Percentiles rank a stretch among this genome's conserved stretches.
Evolutionary conservation across 2,113 vertebrate genomes (phyloP).

Genomic region (Campylomormyrus numenius): DNA sequence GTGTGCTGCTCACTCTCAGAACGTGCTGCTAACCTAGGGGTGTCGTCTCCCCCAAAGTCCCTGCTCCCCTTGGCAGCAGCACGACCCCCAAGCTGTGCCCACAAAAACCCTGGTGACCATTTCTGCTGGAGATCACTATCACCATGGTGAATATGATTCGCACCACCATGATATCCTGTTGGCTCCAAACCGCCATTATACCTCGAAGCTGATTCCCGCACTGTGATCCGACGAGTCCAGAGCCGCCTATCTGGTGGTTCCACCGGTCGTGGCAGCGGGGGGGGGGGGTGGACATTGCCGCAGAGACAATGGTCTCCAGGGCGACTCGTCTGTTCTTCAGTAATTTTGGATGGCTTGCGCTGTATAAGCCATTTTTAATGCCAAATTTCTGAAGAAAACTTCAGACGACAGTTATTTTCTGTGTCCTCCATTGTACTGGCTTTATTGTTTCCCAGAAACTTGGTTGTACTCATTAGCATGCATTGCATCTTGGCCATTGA

Average conservation of each 20-base stretch:
- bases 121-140: background rate
- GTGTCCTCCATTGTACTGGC: background rate
- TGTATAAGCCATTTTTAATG: background rate
- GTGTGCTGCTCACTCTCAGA: background rate
- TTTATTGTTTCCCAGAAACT: background rate
- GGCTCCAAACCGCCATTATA: no score
- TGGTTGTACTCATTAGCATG: background rate
- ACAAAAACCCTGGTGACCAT: background rate
- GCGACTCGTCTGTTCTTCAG: background rate
- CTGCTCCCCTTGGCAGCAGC: background rate
- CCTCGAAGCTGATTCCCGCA: background rate
- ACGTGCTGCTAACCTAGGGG: background rate
- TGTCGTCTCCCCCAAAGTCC: background rate
- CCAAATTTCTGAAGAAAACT: background rate
- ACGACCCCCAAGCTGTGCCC: background rate
- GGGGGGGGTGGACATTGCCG: background rate
- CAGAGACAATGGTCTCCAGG: background rate
- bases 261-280: background rate
- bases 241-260: background rate
- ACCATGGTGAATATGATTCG: background rate
- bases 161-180: background rate
- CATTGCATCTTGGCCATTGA: background rate
- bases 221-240: background rate
- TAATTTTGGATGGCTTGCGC: background rate
- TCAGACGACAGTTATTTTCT: background rate